Conservation (phyloP, 2,113 vertebrate genomes). For the Riparia riparia region DNA sequence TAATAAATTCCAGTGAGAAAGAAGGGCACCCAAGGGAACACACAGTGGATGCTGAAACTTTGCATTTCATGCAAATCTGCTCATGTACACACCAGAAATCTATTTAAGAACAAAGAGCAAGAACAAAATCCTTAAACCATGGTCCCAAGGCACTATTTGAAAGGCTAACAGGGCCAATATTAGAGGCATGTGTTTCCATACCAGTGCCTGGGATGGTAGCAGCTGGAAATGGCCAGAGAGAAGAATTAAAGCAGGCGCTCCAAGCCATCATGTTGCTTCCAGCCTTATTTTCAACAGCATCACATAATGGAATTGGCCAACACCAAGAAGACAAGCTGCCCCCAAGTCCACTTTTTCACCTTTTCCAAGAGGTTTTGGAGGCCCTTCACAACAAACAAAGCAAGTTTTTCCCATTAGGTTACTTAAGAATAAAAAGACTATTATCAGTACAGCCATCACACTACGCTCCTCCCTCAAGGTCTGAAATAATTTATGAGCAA, state of each 20-base stretch:
- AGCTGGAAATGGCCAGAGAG: neutral
- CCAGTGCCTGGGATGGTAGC: neutral
- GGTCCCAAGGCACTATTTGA: neutral
- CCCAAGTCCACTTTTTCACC: neutral
- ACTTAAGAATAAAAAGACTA: neutral
- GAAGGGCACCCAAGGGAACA: neutral
- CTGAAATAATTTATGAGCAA: neutral
- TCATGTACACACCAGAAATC: neutral
- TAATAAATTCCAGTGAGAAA: neutral
- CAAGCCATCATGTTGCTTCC: accelerated
- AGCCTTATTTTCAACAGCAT: neutral
- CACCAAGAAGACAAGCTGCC: neutral
- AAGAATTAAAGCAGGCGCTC: neutral
- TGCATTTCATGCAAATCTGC: neutral
- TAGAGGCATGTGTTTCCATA: neutral
- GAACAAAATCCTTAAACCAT: neutral
- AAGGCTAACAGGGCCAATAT: neutral
- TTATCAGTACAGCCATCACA: neutral
- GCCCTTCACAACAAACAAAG: neutral
- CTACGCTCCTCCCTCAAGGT: neutral
- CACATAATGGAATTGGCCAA: neutral
- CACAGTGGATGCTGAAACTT: neutral
- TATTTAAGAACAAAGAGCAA: constrained; percentile 35
- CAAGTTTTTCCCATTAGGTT: neutral
- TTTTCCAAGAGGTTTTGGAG: neutral